These are phyloP conservation scores for Phallusia fumigata DNA, from an alignment of 23 tunicate species.

Conservation along the genomic window DNA sequence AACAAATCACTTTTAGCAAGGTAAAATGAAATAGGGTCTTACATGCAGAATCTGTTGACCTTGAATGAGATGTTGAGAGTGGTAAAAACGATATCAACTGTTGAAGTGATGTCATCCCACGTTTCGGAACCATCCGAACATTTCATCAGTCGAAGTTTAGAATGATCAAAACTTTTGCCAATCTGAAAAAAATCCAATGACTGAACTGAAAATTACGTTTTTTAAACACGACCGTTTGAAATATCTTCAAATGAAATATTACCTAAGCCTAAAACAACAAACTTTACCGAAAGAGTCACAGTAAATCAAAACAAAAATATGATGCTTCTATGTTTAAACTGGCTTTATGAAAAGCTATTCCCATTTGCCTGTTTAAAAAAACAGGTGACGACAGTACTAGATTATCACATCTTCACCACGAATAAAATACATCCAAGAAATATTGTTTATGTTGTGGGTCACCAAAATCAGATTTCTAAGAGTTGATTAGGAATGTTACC, in stretches of 20 bases:
- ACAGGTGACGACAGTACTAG: too few relatives aligned
- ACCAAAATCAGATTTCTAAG: not conserved
- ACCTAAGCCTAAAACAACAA: too few relatives aligned
- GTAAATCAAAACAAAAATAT: too few relatives aligned
- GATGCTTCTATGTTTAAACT: too few relatives aligned
- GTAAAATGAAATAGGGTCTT: not conserved
- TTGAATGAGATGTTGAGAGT: slow-evolving; percentile 64
- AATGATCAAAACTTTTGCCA: slow-evolving; percentile 49
- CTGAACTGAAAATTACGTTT: too few relatives aligned
- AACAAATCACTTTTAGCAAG: too few relatives aligned
- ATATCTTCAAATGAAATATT: too few relatives aligned
- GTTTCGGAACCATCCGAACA: slow-evolving; percentile 38
- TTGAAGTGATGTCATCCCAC: slow-evolving; percentile 67
- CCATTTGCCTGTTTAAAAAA: too few relatives aligned
- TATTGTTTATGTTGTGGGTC: not conserved
- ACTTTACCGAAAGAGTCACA: too few relatives aligned
- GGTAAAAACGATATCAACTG: slow-evolving; percentile 30
- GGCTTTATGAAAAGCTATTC: not conserved
- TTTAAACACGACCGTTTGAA: too few relatives aligned
- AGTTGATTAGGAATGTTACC: slow-evolving; percentile 1
- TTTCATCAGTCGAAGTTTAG: slow-evolving; percentile 48
- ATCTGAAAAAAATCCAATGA: slow-evolving; percentile 34
- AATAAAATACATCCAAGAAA: too few relatives aligned
- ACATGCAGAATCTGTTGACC: slow-evolving; percentile 68
- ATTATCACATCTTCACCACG: too few relatives aligned